Base-by-base conservation (phyloP, 2,888 invertebrate genomes). In the Napeogenes sylphis region DNA sequence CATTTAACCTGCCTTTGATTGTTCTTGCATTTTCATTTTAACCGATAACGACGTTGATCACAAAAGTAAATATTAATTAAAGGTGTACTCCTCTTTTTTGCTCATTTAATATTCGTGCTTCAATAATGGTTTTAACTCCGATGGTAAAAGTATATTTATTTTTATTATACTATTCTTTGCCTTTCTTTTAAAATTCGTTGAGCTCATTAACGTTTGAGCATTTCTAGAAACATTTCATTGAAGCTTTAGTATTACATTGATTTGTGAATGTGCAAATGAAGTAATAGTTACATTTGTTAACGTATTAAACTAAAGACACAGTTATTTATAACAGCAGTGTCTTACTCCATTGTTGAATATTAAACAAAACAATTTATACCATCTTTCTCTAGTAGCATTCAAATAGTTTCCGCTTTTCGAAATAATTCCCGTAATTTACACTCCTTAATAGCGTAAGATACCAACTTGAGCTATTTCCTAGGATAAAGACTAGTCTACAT, bases 371-470 rank as follows among this genome's bases (percentile, higher is more conserved):
- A 51, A 51, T 30, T 21, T 30, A 12, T 30, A 51, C 21, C 12
- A 30, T 51, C 42, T 42, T 42, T 42, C 42, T 51, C 30, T 21
- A 30, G 30, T 51, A 21, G 51, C 51, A 51, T 51, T 51, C 51
- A 51, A 51, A 51, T 51, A 30, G 51, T 30, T 42, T 42, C 30
- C 51, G 30, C 10, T 10, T 30, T 51, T 30, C 51, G 51, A 51
- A 51, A 51, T 65, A 67, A 67, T 67, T 60, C 54, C 38, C 6
- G 60, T 55, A 61, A 67, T 65, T 67, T 62, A 65, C 60, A 62
- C 61, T 58, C 45, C 56, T 58, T 59, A 65, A 59, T 60, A 56
- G 67, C 58, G 45, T 61, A 63, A 63, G 65, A 67, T 61, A 63
- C 54, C 54, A 58, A 65, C 65, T 56, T 59, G 32, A 55, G 55